Conservation (phyloP, 2,797 vertebrate species). For the Peromyscus melanophrys region DNA sequence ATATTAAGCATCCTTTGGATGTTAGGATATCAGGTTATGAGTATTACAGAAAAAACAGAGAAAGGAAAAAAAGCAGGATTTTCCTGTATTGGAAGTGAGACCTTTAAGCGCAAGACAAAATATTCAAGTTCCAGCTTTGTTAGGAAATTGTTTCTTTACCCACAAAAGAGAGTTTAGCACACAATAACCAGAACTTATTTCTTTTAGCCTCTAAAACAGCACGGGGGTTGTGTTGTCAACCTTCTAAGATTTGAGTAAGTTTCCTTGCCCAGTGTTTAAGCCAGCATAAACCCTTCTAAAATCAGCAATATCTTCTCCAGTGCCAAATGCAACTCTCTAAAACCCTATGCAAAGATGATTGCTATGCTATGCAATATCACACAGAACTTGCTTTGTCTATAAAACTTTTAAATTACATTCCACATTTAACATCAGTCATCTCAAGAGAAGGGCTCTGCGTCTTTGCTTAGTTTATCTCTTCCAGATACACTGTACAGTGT, state of each 20-base stretch:
- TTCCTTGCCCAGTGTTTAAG: neutral
- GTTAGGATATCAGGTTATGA: neutral
- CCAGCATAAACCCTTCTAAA: neutral
- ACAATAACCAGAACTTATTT: neutral
- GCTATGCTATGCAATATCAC: neutral
- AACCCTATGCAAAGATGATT: neutral
- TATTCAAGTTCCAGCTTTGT: neutral
- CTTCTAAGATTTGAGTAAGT: neutral
- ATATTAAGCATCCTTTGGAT: neutral
- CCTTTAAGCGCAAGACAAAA: conserved; percentile 9
- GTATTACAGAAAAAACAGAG: neutral
- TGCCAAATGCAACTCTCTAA: neutral
- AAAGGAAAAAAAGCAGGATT: neutral
- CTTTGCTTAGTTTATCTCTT: neutral
- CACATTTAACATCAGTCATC: neutral
- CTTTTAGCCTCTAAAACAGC: conserved; percentile 13
- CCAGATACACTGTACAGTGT: neutral
- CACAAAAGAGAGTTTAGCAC: neutral
- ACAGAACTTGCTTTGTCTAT: neutral
- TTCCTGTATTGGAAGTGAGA: neutral
- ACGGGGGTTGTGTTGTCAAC: neutral
- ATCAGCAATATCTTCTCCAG: neutral
- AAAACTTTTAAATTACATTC: conserved; percentile 5
- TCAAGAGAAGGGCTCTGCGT: neutral
- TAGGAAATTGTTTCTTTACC: conserved; percentile 3